Evolutionary conservation across 2,797 vertebrate species (phyloP).

Genomic region (Smutsia temminckii): DNA sequence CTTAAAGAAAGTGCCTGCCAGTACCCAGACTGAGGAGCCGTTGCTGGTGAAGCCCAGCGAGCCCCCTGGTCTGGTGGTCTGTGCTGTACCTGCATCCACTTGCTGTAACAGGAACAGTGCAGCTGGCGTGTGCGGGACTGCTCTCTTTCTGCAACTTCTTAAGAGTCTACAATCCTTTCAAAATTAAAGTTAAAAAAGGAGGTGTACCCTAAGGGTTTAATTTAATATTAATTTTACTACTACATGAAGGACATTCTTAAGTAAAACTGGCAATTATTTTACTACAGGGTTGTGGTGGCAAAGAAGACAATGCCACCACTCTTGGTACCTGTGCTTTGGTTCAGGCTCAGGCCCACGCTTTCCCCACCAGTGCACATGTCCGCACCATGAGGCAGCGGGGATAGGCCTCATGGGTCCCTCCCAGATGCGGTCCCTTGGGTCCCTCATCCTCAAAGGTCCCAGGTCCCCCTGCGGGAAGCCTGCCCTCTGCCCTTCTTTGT

Average conservation of each 20-base stretch:
- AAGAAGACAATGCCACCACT: rapidly evolving
- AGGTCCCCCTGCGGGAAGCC: rapidly evolving
- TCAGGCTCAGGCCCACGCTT: neutral
- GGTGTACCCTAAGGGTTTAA: neutral
- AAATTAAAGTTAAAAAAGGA: neutral
- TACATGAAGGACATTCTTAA: neutral
- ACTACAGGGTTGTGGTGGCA: neutral
- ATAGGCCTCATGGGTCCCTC: rapidly evolving
- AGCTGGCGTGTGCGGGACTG: rapidly evolving
- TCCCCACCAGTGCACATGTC: rapidly evolving
- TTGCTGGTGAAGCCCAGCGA: rapidly evolving
- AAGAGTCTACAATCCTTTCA: neutral
- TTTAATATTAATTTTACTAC: neutral
- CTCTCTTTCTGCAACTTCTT: neutral
- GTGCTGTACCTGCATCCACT: neutral
- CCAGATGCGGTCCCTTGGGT: neutral
- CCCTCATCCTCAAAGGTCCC: neutral
- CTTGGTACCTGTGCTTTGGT: neutral
- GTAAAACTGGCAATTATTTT: neutral
- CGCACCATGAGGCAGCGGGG: neutral
- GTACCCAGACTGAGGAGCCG: neutral
- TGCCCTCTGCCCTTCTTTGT: neutral
- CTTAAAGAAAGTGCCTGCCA: neutral
- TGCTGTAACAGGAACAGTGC: no score
- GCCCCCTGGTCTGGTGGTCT: no score